Conservation (phyloP, 2,888 invertebrate species). For the Antheraea yamamai region DNA sequence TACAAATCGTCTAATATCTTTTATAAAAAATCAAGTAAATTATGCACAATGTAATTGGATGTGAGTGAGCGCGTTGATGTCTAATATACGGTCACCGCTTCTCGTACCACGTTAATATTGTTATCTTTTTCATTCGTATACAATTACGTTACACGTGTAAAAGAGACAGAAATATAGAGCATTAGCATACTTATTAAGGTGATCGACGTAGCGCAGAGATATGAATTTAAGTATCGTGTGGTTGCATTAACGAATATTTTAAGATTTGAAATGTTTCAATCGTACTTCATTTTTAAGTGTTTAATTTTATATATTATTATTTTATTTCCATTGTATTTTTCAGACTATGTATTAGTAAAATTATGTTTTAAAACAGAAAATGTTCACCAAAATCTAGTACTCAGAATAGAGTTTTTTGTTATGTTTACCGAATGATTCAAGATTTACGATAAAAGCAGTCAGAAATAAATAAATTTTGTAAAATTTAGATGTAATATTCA, state of each 20-base stretch:
- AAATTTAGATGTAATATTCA: too few species aligned
- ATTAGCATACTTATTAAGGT: conserved; percentile 20
- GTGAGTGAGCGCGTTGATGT: conserved; percentile 65
- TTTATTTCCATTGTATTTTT: neutral
- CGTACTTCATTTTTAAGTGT: neutral
- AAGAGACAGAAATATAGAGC: conserved; percentile 10
- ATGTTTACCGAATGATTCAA: neutral
- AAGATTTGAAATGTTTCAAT: neutral
- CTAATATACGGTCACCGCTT: conserved; percentile 49
- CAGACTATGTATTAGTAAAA: neutral
- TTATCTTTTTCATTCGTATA: conserved; percentile 8
- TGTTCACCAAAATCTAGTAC: too few species aligned
- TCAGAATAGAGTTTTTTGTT: too few species aligned
- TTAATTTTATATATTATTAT: neutral
- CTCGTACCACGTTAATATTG: conserved; percentile 1
- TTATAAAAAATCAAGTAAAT: conserved; percentile 2
- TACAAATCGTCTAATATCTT: neutral
- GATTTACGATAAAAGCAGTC: neutral
- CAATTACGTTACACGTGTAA: conserved; percentile 8
- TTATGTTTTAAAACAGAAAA: neutral
- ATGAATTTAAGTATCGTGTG: neutral
- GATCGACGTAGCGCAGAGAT: conserved; percentile 16
- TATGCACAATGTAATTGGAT: conserved; percentile 17
- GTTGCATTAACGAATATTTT: conserved; percentile 6
- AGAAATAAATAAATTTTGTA: too few species aligned